Percentiles rank a stretch among this genome's conserved stretches.
Conservation (phyloP, 2,888 invertebrate genomes). For the Synergus japonicus region DNA sequence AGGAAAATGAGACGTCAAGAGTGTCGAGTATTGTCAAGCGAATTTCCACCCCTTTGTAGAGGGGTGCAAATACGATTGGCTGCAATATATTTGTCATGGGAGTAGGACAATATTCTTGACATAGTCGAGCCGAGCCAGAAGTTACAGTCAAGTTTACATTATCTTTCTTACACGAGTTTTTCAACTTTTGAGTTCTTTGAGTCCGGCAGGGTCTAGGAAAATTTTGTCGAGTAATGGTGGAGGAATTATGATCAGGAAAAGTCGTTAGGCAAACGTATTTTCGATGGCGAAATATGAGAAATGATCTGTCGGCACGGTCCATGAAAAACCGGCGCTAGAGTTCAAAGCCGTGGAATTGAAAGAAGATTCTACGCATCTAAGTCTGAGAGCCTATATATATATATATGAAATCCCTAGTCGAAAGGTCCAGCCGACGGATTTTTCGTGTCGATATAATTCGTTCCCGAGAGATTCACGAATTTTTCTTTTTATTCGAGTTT, state of each 20-base stretch:
- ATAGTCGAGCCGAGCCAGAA: slow-evolving; percentile 36
- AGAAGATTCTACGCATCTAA: slow-evolving; percentile 49
- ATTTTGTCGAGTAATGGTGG: slow-evolving; percentile 73
- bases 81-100: slow-evolving; percentile 60
- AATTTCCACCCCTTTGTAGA: slow-evolving; percentile 56
- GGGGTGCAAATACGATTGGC: slow-evolving; percentile 56
- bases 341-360: slow-evolving; percentile 66
- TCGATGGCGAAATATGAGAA: slow-evolving; percentile 77
- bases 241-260: slow-evolving; percentile 64
- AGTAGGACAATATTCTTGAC: slow-evolving; percentile 47
- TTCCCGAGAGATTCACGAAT: slow-evolving; percentile 15
- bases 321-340: slow-evolving; percentile 61
- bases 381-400: not conserved
- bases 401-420: not conserved
- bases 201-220: slow-evolving; percentile 43
- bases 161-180: slow-evolving; percentile 33
- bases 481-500: not conserved
- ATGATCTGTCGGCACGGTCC: slow-evolving; percentile 75
- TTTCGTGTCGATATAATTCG: slow-evolving; percentile 25
- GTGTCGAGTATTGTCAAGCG: slow-evolving; percentile 48
- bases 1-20: slow-evolving; percentile 63
- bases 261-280: slow-evolving; percentile 55
- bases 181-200: not conserved
- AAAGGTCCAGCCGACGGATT: slow-evolving; percentile 11
- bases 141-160: slow-evolving; percentile 58